Evolutionary conservation across 2,797 vertebrate species (phyloP), one percentile per base, ranked within the genome.

Genomic region (Squalus acanthias): DNA sequence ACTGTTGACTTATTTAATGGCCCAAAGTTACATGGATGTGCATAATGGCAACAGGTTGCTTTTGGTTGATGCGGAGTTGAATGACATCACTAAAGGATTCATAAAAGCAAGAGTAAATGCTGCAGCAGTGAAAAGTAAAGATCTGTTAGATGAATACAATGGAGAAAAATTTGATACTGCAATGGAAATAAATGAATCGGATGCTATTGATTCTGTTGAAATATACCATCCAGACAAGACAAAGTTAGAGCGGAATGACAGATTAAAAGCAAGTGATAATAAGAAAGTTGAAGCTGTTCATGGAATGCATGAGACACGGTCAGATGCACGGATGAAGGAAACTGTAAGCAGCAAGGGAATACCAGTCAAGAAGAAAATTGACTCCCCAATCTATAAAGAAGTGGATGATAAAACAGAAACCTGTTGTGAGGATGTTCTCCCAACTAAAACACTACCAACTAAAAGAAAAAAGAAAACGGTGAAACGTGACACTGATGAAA

Each of bases 21-120:
- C 98, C 60, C 98, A 98, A 96, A 99, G 99, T 97, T 99, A 98
- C 96, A 97, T 99, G 96, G 98, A 99, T 93, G 97, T 98, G 96
- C 98, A 97, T 46, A 98, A 98, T 39, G 99, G 99, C 96, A 98
- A 98, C 96, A 98, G 98, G 63, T 96, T 99, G 97, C 98, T 99
- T 96, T 97, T 99, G 3, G 97, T 99, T 2, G 98, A 99, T 96
- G 97, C 97, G 17, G 98, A 98, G 96, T 96, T 99, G 95, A 96
- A 22, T 24, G 96, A 24, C 70, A 95, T 97, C 46, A 29, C 97
- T 1, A 96, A 97, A 96, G 74, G 95, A 60, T 95, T 97, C 79
- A 85, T 96, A 69, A 96, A 96, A 65, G 96, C 96, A 3, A 96
- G 96, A 74, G 97, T 53, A 96, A 96, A 96, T 0, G 97, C 96